Conservation (phyloP, 1,140 invertebrate species). For the Plodia interpunctella region DNA sequence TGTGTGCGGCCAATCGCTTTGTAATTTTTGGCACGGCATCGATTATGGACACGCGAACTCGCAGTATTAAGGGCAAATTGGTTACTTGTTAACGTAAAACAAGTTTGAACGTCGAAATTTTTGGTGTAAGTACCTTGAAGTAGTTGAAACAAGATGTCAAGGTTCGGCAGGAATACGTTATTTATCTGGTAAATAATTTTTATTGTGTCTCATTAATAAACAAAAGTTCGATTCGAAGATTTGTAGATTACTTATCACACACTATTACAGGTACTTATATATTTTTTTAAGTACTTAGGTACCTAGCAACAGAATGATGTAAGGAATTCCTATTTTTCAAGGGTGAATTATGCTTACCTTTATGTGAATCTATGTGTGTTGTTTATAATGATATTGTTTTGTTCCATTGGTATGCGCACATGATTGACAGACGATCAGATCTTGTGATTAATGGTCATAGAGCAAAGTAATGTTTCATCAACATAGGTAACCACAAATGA, state of each 20-base stretch:
- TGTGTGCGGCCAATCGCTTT: constrained; percentile 24
- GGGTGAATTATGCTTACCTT: too few relatives aligned
- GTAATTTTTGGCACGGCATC: constrained; percentile 29
- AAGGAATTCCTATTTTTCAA: too few relatives aligned
- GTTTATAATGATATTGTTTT: background rate
- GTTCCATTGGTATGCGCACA: background rate
- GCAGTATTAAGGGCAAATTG: constrained; percentile 7
- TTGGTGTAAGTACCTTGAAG: background rate
- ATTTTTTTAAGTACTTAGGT: too few relatives aligned
- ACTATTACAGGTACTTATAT: too few relatives aligned
- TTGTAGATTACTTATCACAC: too few relatives aligned
- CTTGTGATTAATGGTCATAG: constrained; percentile 2
- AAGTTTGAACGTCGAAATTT: background rate
- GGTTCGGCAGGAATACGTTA: too few relatives aligned
- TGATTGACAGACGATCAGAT: background rate
- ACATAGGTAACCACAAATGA: background rate
- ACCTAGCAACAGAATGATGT: too few relatives aligned
- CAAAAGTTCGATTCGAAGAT: too few relatives aligned
- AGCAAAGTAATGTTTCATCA: background rate
- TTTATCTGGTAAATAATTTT: too few relatives aligned
- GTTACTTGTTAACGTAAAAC: background rate
- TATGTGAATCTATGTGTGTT: too few relatives aligned
- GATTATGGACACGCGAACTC: constrained; percentile 18
- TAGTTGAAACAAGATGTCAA: too few relatives aligned
- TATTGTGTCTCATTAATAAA: too few relatives aligned